Percentiles rank a stretch among this genome's conserved stretches.
Evolutionary conservation across 2,888 invertebrate genomes (phyloP).

Genomic region (Tanypteryx hageni): DNA sequence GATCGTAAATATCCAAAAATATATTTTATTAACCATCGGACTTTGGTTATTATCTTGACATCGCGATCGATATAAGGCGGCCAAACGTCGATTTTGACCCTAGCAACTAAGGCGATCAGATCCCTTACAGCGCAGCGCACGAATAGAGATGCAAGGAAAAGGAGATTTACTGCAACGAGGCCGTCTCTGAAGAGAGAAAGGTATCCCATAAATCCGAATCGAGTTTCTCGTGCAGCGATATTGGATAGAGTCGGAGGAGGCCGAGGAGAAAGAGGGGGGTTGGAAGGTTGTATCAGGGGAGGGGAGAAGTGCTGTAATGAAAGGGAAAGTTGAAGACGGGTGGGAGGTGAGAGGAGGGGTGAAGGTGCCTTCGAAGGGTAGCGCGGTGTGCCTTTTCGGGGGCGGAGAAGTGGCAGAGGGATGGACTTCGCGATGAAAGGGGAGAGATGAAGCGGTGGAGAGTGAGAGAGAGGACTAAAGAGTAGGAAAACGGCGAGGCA

Average conservation of each 20-base stretch:
- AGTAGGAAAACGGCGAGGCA: background rate
- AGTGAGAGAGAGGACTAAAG: conserved; percentile 66
- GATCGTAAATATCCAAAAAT: no score
- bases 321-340: background rate
- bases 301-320: background rate
- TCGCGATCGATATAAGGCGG: no score
- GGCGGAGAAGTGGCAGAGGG: conserved; percentile 37
- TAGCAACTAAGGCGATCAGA: background rate
- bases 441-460: conserved; percentile 61
- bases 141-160: background rate
- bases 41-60: no score
- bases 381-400: background rate
- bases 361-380: background rate
- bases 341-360: background rate
- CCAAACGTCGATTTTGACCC: no score
- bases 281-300: background rate
- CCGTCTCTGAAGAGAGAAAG: background rate
- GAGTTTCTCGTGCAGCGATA: background rate
- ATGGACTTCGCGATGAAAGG: conserved; percentile 37
- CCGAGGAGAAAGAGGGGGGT: background rate
- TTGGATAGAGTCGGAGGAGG: background rate
- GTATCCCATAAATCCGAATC: conserved; percentile 25
- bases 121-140: background rate
- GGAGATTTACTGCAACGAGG: background rate
- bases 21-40: no score